Base-by-base conservation (phyloP, 2,113 vertebrate genomes). In the Syrrhaptes paradoxus region DNA sequence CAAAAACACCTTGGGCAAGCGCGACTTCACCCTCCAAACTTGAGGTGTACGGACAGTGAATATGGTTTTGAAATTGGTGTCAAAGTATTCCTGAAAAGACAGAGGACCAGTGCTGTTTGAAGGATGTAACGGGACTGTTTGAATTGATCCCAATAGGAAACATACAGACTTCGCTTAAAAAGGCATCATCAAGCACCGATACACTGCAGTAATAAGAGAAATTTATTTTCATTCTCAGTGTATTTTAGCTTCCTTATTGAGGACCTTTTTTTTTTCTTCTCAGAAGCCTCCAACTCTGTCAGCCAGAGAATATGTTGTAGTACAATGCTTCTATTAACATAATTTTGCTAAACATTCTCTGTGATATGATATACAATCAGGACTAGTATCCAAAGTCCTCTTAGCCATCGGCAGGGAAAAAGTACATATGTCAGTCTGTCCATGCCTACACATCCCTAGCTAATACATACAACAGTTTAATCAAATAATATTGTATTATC, bases 11-110 rank as follows among this genome's bases (percentile, higher is more conserved):
- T 38, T 12, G 26, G 51, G 29, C 24, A 63, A 55, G 17, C 0
- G 6, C 34, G 34, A 93, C 45, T 25, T 87, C 61, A 38, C 19
- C 21, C 19, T 34, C 24, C 48, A 67, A 63, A 21, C 24, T 3
- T 54, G n/a, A 86, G 36, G 28, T 20, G 9, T 36, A 22, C 0
- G 0, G 36, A 18, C 18, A 36, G 10, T 8, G 34, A 77, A 62
- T 8, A 63, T 4, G 48, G 22, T 15, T 81, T 76, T 93, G 73
- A 89, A 20, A 70, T 20, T 18, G n/a, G 6, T 36, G 18, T 10
- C 63, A 43, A 55, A 55, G 9, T 36, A 45, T 58, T 92, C 76
- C 55, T 80, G 17, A 25, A 41, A 62, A 71, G 19, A 41, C 25
- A 57, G 41, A 83, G 36, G 31, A 70, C 13, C 54, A 24, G 17